Evolutionary conservation across 2,113 vertebrate genomes (phyloP).

Genomic region (Xiphophorus couchianus): DNA sequence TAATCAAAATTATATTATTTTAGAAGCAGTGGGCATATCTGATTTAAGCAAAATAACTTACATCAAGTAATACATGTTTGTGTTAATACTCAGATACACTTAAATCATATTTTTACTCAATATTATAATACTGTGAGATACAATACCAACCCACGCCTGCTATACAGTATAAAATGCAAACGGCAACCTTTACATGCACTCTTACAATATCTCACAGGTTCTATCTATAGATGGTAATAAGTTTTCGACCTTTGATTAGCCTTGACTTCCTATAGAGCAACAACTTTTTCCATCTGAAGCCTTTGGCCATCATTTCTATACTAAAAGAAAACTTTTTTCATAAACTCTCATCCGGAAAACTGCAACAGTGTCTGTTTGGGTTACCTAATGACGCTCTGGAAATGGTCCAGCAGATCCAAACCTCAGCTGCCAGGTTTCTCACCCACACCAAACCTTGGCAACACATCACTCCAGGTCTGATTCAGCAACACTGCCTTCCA

Average conservation of each 20-base stretch:
- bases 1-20: too few species aligned
- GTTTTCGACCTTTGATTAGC: not conserved
- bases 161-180: too few species aligned
- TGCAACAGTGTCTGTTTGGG: not conserved
- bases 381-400: not conserved
- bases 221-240: too few species aligned
- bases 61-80: too few species aligned
- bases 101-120: too few species aligned
- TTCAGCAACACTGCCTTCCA: not conserved
- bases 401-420: not conserved
- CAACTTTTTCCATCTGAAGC: too few species aligned
- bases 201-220: not conserved
- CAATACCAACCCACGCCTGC: too few species aligned
- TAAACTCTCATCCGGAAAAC: not conserved
- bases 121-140: too few species aligned
- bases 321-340: not conserved
- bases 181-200: not conserved
- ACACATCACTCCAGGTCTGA: not conserved
- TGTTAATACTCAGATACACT: too few species aligned
- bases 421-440: not conserved
- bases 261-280: too few species aligned
- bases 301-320: not conserved
- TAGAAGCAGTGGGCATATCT: too few species aligned
- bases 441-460: not conserved
- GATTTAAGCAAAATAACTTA: too few species aligned